Evolutionary conservation across 2,797 vertebrate genomes (phyloP), one percentile per base, ranked within the genome.

Genomic region (Danio choprae): DNA sequence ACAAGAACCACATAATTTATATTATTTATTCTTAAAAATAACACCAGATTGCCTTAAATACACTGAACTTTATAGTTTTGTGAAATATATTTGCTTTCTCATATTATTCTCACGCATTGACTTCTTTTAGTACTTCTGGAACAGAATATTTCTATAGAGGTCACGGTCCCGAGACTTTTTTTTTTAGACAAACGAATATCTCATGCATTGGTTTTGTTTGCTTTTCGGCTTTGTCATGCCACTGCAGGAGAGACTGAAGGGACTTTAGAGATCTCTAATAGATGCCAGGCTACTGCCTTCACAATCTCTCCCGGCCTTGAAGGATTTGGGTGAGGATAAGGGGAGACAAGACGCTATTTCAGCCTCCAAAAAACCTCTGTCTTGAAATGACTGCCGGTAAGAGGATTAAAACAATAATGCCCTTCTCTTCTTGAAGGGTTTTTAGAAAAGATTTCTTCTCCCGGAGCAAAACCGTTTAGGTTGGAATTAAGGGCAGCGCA

Each of bases 391-490:
- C 96, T 96, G 96, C 95, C 93, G 94, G 93, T 98, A 99, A 99
- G 97, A 98, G 97, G 97, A 98, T 98, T 99, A 99, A 96, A 96
- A 96, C 92, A 96, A 96, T 98, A 98, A 98, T 98, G 95, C 97
- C 95, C 95, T 95, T 96, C 96, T 97, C 95, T 96, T 96, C 95
- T 96, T 94, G 93, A 92, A 94, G 95, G 80, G 89, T 94, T 95
- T 95, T 94, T 90, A 96, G 95, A 97, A 97, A 97, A 98, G 96
- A 97, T 97, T 97, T 96, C 93, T 98, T 97, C 96, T 97, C 94
- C 95, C 94, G 94, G 91, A 95, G 96, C 95, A 97, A 98, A 98
- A 95, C 94, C 96, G 95, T 99, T 98, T 99, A 97, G 96, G 95
- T 95, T 96, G 95, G 94, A 97, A 97, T 98, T 97, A 98, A 96